Percentiles rank a stretch among this genome's conserved stretches.
Conservation (phyloP, 2,888 invertebrate species). For the Thelaira solivaga region DNA sequence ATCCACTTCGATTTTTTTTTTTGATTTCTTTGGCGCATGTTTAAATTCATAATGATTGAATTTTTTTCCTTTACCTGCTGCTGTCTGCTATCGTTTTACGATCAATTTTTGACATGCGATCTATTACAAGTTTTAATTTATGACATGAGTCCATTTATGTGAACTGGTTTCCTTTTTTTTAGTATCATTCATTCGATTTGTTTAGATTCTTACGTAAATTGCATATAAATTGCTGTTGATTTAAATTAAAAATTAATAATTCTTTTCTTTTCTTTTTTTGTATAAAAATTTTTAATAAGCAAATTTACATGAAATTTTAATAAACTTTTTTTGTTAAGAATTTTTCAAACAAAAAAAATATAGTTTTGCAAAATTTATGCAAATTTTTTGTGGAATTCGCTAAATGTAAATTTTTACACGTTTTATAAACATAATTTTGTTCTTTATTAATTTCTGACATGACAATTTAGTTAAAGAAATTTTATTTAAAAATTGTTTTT, state of each 20-base stretch:
- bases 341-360: neutral
- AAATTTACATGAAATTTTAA: neutral
- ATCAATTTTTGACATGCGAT: conserved; percentile 54
- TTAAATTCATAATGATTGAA: conserved; percentile 46
- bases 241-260: neutral
- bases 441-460: too few species aligned
- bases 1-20: too few species aligned
- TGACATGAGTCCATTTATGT: conserved; percentile 38
- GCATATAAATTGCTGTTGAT: conserved; percentile 47
- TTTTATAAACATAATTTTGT: too few species aligned
- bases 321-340: neutral
- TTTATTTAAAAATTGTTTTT: too few species aligned
- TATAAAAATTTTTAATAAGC: conserved; percentile 11
- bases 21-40: conserved; percentile 44
- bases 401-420: too few species aligned
- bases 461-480: too few species aligned
- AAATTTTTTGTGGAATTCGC: too few species aligned
- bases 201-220: conserved; percentile 34
- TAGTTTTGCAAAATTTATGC: neutral
- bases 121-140: conserved; percentile 58
- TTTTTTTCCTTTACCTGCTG: neutral
- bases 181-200: neutral
- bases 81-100: conserved; percentile 8
- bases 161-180: conserved; percentile 11
- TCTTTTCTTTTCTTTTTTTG: too few species aligned